Conservation (phyloP, 2,888 invertebrate species). For the Melinaea marsaeus region DNA sequence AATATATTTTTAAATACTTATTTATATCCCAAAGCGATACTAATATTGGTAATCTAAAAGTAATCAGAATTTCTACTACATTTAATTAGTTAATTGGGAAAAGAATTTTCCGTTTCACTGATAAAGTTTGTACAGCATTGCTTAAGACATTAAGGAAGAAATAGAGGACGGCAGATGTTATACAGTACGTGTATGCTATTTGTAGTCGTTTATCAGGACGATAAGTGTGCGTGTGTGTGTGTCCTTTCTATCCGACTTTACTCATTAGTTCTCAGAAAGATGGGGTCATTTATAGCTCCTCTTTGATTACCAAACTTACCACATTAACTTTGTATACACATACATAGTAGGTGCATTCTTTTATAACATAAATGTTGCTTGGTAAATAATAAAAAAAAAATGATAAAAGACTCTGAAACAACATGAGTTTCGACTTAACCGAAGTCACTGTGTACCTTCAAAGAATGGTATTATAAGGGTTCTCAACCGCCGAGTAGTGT, state of each 20-base stretch:
- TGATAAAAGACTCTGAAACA: constrained; percentile 39
- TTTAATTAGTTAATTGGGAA: constrained; percentile 56
- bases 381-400: constrained; percentile 41
- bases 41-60: no score
- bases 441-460: constrained; percentile 52
- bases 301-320: constrained; percentile 68
- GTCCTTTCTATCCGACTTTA: constrained; percentile 52
- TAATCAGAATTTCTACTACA: constrained; percentile 42
- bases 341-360: constrained; percentile 30
- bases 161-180: constrained; percentile 59
- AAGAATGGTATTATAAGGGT: constrained; percentile 69
- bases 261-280: constrained; percentile 66
- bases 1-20: neutral
- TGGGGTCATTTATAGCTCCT: constrained; percentile 57
- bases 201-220: constrained; percentile 72
- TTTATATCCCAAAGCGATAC: no score
- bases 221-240: constrained; percentile 61
- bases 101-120: constrained; percentile 52
- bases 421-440: constrained; percentile 70
- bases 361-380: constrained; percentile 19
- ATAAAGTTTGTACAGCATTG: constrained; percentile 61
- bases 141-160: constrained; percentile 64
- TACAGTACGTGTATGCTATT: constrained; percentile 65
- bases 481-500: constrained; percentile 57
- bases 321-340: constrained; percentile 48